Evolutionary conservation across 1,140 invertebrate species (phyloP), one percentile per base, ranked within the genome.

Genomic region (Piezodorus guildinii): DNA sequence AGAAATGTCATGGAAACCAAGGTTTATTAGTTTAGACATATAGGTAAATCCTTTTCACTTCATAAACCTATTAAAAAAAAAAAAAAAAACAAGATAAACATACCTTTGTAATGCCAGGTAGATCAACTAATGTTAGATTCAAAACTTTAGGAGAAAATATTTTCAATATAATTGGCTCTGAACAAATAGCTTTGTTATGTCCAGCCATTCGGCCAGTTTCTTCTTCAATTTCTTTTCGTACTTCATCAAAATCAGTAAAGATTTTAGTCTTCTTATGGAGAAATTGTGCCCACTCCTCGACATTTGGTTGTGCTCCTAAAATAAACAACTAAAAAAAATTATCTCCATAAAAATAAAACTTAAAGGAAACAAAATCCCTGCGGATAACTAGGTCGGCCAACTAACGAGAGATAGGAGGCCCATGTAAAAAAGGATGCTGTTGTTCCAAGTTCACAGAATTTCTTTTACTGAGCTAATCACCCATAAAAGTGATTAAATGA

Each of bases 71-170:
- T 10, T 52, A 8, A 30, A 4, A 30, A 30, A 30, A 30, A 4
- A 21, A 21, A 4, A 4, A 49, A 49, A 3, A 49, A 5, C n/a
- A 30, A 30, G 12, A 10, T 39, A 39, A 39, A 39, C 59, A 67
- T 76, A 92, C 90, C 79, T 99, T 99, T 39, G 96, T 99, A 19
- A 99, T 90, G 64, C 97, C 97, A 61, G 97, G 97, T 43, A 99
- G 77, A 81, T 99, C 97, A 45, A 99, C 94, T 2, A 99, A 79
- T 0, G 96, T 98, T 62, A 99, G 78, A 77, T 97, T 98, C 21
- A 99, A 91, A 49, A 99, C 95, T 66, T 83, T 82, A 6, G 84
- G 83, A 1, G 96, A 99, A 75, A 82, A 99, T 73, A 91, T 96
- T 78, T 98, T 99, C 49, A 99, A 79, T 73, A 87, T 94, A 67